Evolutionary conservation across 2,888 invertebrate genomes (phyloP).

Genomic region (Heliothis peltigera): DNA sequence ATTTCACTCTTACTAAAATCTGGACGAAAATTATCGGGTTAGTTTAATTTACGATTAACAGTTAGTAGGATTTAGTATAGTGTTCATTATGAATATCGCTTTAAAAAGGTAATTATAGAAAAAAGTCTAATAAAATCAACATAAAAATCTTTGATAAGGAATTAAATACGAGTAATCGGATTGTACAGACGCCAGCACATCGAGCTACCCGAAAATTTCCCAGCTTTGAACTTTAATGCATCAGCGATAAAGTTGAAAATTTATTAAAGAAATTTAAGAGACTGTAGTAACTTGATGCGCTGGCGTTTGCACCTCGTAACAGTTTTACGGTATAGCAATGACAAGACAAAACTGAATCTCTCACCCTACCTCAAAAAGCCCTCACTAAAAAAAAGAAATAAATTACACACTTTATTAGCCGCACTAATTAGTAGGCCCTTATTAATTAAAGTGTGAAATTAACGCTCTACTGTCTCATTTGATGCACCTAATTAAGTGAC

Average conservation of each 20-base stretch:
- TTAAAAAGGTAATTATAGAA: not conserved
- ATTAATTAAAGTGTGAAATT: slow-evolving; percentile 54
- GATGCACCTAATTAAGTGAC: slow-evolving; percentile 55
- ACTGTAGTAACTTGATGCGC: no score
- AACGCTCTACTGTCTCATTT: slow-evolving; percentile 55
- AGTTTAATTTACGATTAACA: slow-evolving; percentile 50
- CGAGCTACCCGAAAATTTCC: no score
- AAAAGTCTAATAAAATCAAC: no score
- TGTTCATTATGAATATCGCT: slow-evolving; percentile 19
- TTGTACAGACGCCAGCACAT: no score
- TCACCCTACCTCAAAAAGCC: not conserved
- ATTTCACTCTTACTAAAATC: slow-evolving; percentile 44
- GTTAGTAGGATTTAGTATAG: slow-evolving; percentile 34
- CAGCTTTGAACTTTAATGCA: no score
- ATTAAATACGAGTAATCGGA: no score
- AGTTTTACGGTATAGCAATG: not conserved
- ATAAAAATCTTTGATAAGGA: not conserved
- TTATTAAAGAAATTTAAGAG: no score
- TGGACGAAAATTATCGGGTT: slow-evolving; percentile 46
- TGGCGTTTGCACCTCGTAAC: not conserved
- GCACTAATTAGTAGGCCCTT: slow-evolving; percentile 46
- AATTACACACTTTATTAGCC: slow-evolving; percentile 43
- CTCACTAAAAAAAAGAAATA: slow-evolving; percentile 36
- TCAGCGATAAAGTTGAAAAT: no score
- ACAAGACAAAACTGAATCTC: not conserved